Evolutionary conservation across 2,797 vertebrate species (phyloP).

Genomic region (Peromyscus melanophrys): DNA sequence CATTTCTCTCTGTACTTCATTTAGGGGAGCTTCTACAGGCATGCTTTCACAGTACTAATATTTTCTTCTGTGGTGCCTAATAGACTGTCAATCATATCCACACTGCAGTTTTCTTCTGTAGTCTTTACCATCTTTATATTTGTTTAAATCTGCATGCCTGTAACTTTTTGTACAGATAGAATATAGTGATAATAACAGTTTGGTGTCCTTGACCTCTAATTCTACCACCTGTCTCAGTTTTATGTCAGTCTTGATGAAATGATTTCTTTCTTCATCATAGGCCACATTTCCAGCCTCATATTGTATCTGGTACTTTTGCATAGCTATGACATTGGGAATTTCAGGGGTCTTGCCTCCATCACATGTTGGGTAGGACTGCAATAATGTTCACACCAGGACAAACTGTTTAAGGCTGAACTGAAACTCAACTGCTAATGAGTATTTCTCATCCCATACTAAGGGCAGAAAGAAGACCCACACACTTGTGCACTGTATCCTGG

Average conservation of each 20-base stretch:
- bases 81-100: not conserved
- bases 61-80: conserved; percentile 19
- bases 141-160: not conserved
- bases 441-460: not conserved
- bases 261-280: not conserved
- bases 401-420: not conserved
- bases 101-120: not conserved
- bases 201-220: not conserved
- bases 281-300: conserved; percentile 34
- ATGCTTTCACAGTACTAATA: not conserved
- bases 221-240: conserved; percentile 31
- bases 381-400: not conserved
- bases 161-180: conserved; percentile 6
- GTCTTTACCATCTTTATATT: not conserved
- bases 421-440: not conserved
- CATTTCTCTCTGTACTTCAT: not conserved
- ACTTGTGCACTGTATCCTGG: not conserved
- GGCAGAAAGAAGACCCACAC: not conserved
- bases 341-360: conserved; percentile 29
- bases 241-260: conserved; percentile 25
- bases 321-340: not conserved
- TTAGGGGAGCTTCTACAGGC: not conserved
- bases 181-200: not conserved
- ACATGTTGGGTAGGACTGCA: not conserved
- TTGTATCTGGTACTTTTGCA: not conserved